phyloP scores from a whole-genome alignment of 1,140 invertebrate genomes.

The Drosophila mojavensis region DNA sequence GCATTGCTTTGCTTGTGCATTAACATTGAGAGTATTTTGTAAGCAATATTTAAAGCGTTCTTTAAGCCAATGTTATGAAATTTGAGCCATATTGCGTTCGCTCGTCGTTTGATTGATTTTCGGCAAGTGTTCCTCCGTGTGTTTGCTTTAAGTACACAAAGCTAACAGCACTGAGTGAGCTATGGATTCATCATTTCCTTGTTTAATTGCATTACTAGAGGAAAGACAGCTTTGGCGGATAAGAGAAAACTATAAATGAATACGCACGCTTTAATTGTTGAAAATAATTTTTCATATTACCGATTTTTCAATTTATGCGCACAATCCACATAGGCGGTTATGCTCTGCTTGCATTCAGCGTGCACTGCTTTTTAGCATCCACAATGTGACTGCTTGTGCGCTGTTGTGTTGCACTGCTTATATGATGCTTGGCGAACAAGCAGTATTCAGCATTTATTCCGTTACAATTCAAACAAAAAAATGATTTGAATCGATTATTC shows the following conservation, averaged over 20 bases:
- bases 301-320: not conserved
- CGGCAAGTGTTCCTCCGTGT: slow-evolving; percentile 38
- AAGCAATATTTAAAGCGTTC: not conserved
- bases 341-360: slow-evolving; percentile 13
- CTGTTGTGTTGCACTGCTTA: not conserved
- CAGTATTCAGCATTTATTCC: not conserved
- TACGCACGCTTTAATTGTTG: too few relatives aligned
- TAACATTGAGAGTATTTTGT: slow-evolving; percentile 58
- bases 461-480: not conserved
- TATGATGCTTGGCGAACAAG: not conserved
- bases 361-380: slow-evolving; percentile 1
- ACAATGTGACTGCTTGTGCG: not conserved
- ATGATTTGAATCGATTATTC: too few relatives aligned
- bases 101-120: slow-evolving; percentile 37
- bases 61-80: slow-evolving; percentile 38
- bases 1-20: slow-evolving; percentile 51
- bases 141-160: slow-evolving; percentile 18
- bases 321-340: not conserved
- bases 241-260: too few relatives aligned
- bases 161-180: not conserved
- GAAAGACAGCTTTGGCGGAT: too few relatives aligned
- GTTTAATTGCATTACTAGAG: not conserved
- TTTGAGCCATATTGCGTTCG: slow-evolving; percentile 29
- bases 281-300: not conserved
- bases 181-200: slow-evolving; percentile 1